Evolutionary conservation across 2,888 invertebrate species (phyloP), one percentile per base, ranked within the genome.

Genomic region (Drepana falcataria): DNA sequence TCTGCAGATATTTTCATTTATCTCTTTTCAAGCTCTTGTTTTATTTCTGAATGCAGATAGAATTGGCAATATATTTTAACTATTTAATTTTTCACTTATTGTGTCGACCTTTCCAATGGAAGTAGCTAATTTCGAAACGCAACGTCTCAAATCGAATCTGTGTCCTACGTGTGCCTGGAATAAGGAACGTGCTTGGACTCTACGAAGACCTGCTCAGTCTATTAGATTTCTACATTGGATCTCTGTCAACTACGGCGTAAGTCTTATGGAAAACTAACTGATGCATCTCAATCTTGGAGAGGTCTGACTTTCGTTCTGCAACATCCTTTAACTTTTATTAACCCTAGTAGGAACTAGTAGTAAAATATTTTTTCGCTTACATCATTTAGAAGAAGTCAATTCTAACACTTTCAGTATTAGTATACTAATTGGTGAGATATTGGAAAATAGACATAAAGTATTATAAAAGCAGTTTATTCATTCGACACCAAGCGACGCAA

Each of bases 161-260:
- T 55, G 58, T 64, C 67, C 65, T 58, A 58, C 60, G 61, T 53
- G 58, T 35, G 60, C 65, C 64, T 67, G 65, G 67, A 65, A 67
- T 61, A 67, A 59, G 58, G 67, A 60, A 69, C 69, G 69, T 68
- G 68, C 64, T 59, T 52, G 47, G 69, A 69, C 62, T 68, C 53
- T 53, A 49, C 55, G 64, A 66, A 60, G 62, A 58, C 60, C 61
- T 61, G 56, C 59, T 59, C 61, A 58, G 64, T 66, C 55, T 63
- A 53, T 61, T 69, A 61, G 58, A 51, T 58, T 63, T 55, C 64
- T 65, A 64, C 67, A 62, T 56, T 61, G 53, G 62, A 53, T 56
- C 60, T 58, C 51, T 58, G 59, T 58, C 58, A 59, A 60, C 51
- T 59, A 53, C 34, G 9, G 33, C 40, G 21, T 21, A 21, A 21